A percentile compares a stretch with the other conserved stretches of the same genome.
These are phyloP conservation scores for Bombus polaris DNA, from an alignment of 1,140 invertebrate genomes.

Conservation along the genomic window DNA sequence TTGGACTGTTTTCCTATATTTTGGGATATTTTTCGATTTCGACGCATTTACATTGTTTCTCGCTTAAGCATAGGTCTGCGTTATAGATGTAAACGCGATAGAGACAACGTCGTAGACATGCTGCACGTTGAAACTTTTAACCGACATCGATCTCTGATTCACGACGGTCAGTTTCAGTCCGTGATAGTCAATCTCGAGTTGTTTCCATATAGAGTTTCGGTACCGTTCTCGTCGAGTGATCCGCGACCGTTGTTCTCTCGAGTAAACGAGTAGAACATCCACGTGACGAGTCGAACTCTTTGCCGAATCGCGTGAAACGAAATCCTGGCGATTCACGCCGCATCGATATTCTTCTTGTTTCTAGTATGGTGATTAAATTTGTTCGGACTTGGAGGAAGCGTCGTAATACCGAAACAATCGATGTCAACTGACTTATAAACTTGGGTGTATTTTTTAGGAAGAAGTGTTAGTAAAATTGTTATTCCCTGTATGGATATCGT, in stretches of 20 bases:
- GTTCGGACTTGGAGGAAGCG: neutral
- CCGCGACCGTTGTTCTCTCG: neutral
- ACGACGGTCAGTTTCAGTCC: neutral
- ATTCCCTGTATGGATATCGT: constrained; percentile 69
- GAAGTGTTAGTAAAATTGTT: constrained; percentile 75
- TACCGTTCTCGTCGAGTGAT: neutral
- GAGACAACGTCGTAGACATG: neutral
- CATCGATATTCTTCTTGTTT: neutral
- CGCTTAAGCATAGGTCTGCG: constrained; percentile 18
- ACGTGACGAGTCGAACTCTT: neutral
- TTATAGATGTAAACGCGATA: constrained; percentile 10
- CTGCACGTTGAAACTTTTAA: neutral
- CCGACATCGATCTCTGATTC: neutral
- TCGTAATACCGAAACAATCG: constrained; percentile 24
- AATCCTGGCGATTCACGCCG: neutral
- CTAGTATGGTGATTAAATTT: neutral
- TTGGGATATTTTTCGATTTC: constrained; percentile 46
- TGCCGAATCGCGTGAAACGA: neutral
- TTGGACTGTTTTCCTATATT: constrained; percentile 45
- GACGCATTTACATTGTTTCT: constrained; percentile 55
- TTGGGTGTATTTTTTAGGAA: constrained; percentile 78
- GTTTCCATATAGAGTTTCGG: constrained; percentile 38
- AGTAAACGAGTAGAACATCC: neutral
- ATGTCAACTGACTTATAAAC: constrained; percentile 65
- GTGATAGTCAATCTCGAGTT: neutral